Evolutionary conservation across 2,113 vertebrate species (phyloP), one percentile per base, ranked within the genome.

Genomic region (Tragulus kanchil): DNA sequence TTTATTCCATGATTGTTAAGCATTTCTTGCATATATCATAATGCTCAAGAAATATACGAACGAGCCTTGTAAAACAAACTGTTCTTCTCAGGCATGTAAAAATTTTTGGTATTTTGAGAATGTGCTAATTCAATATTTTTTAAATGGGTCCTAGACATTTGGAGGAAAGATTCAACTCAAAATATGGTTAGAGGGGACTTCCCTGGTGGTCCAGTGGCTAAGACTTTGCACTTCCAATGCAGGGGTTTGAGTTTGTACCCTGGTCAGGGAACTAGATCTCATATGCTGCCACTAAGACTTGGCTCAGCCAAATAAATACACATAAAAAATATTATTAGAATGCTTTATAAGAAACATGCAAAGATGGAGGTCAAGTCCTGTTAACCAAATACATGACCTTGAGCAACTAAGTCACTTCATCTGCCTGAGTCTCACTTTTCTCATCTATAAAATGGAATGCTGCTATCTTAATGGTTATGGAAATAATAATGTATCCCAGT

Each of bases 81-180:
- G 59, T 6, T 84, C 52, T 91, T 52, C 28, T 84, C 21, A 59
- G n/a, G 14, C 45, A 64, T 82, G 14, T 3, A 17, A 45, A 88
- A 6, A 28, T 28, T 69, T 85, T 88, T 75, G 28, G 14, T 56
- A 67, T 78, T 94, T 94, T 92, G 69, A 95, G 54, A 78, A 28
- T 78, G 42, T 77, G 11, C 92, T 94, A 19, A 78, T 81, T 95
- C 14, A 79, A 8, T 77, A 54, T 6, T 64, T 84, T 96, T 96
- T 85, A 36, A 48, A 69, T 75, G 45, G 15, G 2, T 8, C 19
- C 23, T 93, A 48, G 28, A 54, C 31, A 69, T 92, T 89, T 90
- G 81, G n/a, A 93, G 25, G 16, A 85, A 91, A 75, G 67, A 42
- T 4, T 93, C 73, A 42, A 31, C 45, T 93, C 77, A 56, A 81